These are phyloP conservation scores for Asbolus verrucosus DNA, from an alignment of 1,140 invertebrate genomes.

Conservation along the genomic window DNA sequence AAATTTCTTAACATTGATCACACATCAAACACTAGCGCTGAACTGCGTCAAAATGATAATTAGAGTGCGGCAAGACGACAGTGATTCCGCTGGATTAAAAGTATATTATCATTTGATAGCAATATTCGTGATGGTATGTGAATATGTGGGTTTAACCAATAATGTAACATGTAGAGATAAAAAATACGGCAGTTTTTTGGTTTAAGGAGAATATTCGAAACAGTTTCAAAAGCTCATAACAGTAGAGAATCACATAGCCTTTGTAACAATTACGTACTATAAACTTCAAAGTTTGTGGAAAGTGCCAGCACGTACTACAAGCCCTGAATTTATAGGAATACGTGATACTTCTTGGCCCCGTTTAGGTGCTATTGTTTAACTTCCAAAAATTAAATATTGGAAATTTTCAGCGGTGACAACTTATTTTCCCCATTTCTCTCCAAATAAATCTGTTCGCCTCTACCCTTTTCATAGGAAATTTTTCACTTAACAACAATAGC, in stretches of 20 bases:
- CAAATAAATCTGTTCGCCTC: too few species aligned
- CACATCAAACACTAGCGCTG: too few species aligned
- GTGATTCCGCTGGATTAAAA: too few species aligned
- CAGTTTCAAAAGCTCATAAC: constrained; percentile 42
- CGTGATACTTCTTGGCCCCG: constrained; percentile 43
- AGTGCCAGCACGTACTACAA: constrained; percentile 40
- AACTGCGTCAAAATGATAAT: too few species aligned
- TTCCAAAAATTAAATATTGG: constrained; percentile 42
- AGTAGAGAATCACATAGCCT: too few species aligned
- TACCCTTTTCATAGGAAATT: not conserved
- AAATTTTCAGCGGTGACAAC: constrained; percentile 14
- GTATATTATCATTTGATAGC: too few species aligned
- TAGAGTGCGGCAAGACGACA: too few species aligned
- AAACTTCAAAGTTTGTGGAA: constrained; percentile 44
- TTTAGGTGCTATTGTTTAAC: constrained; percentile 38
- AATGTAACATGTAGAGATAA: too few species aligned
- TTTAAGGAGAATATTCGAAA: constrained; percentile 29
- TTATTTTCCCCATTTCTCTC: not conserved
- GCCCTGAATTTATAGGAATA: constrained; percentile 41
- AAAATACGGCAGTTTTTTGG: too few species aligned
- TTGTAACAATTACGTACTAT: constrained; percentile 42
- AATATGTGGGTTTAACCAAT: too few species aligned
- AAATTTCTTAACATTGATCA: too few species aligned
- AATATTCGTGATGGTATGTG: too few species aligned
- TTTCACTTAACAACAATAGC: not conserved